Evolutionary conservation across 2,888 invertebrate species (phyloP), one percentile per base, ranked within the genome.

Genomic region (Callosobruchus maculatus): DNA sequence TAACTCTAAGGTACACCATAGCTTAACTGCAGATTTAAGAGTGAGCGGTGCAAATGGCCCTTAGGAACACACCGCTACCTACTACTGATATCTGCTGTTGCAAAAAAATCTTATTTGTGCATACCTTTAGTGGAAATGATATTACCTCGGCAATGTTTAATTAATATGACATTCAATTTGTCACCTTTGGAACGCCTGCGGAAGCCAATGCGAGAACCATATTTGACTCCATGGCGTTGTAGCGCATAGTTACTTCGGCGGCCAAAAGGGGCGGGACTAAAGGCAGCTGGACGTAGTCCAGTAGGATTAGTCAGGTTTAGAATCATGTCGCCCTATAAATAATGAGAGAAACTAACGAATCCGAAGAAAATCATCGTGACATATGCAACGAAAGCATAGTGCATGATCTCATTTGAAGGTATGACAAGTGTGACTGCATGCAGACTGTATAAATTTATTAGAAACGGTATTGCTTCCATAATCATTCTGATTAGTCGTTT

Each of bases 251-350:
- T 22, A 80, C 75, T 30, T 80, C 78, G 0, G 80, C 77, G 7
- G 80, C 75, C 31, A 81, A 73, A 70, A 78, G 76, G 13, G 81
- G 80, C 0, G 80, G 71, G 0, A 75, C 73, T 66, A 81, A 22
- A 2, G 78, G 74, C n/a, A 78, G 68, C 72, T 80, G 78, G 21
- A 74, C 76, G 70, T 81, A 80, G 73, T 82, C 81, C 22, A 82
- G 68, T 0, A 82, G 77, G 26, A 79, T 74, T n/a, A 0, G 79
- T 73, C 7, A 82, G 72, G 7, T 81, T 78, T 66, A 71, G 74
- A 73, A 79, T 81, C 1, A 79, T 74, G 72, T 80, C 79, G 66
- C 78, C 80, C 68, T 76, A 76, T 69, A 77, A 49, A 1, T 1
- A 49, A 49, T 49, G 49, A 13, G 49, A 49, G 49, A 49, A 13